phyloP scores from a whole-genome alignment of 2,113 vertebrate genomes.

The Phylloscopus trochilus region DNA sequence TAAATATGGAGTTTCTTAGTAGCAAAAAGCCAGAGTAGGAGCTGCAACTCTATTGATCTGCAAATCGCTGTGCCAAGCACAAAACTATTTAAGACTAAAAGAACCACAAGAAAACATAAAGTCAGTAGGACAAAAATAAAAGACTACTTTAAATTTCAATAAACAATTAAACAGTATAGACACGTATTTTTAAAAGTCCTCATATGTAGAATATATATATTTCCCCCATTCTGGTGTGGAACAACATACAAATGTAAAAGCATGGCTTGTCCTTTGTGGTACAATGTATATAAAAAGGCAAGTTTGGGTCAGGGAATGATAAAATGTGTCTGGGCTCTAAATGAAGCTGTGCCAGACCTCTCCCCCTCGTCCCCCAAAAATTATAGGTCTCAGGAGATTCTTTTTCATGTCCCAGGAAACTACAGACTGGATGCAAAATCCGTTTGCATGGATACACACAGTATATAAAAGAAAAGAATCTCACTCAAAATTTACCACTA shows the following conservation, averaged over 20 bases:
- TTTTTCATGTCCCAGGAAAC: not conserved
- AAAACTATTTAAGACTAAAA: not conserved
- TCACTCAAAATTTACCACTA: not conserved
- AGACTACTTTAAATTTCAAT: not conserved
- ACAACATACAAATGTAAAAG: not conserved
- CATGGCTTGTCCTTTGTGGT: not conserved
- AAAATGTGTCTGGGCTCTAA: not conserved
- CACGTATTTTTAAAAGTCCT: not conserved
- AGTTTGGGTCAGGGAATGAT: not conserved
- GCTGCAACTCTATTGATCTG: not conserved
- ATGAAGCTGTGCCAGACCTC: not conserved
- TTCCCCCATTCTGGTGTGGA: not conserved
- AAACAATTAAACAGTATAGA: not conserved
- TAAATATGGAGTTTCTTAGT: not conserved
- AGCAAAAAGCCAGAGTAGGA: not conserved
- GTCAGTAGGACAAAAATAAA: not conserved
- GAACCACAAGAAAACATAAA: not conserved
- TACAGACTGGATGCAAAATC: not conserved
- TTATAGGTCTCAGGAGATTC: not conserved
- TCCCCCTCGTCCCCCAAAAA: not conserved
- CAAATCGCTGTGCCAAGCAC: not conserved
- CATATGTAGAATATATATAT: not conserved
- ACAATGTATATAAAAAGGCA: not conserved
- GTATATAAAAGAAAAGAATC: not conserved
- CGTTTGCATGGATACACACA: fast-evolving